These are phyloP conservation scores for Meriones unguiculatus DNA, from an alignment of 2,113 vertebrate species.

Conservation along the genomic window DNA sequence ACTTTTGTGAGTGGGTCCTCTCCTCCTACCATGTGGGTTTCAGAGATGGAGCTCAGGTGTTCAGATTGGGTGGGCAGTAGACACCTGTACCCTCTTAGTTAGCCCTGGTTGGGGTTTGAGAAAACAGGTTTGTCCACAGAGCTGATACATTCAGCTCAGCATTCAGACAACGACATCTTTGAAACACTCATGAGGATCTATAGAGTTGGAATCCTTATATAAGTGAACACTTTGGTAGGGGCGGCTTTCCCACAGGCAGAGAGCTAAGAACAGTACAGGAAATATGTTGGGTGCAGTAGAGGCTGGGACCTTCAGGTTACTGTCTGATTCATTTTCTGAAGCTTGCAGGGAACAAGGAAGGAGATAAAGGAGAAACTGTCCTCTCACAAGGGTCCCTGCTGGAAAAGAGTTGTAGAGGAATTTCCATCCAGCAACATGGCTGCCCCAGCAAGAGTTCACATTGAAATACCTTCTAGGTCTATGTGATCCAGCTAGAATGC, in stretches of 20 bases:
- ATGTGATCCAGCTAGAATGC: no score
- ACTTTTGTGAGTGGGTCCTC: not conserved
- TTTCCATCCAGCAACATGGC: no score
- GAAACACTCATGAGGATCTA: not conserved
- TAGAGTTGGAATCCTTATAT: not conserved
- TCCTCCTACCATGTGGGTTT: not conserved
- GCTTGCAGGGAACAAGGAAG: constrained; percentile 19
- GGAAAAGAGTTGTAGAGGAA: not conserved
- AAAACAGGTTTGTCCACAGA: not conserved
- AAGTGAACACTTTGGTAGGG: not conserved
- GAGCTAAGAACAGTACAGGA: not conserved
- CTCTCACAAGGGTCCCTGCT: not conserved
- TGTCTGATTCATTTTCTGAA: not conserved
- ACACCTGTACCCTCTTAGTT: not conserved
- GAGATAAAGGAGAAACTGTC: not conserved
- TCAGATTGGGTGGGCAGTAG: not conserved
- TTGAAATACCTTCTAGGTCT: no score
- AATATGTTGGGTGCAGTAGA: not conserved
- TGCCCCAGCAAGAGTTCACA: no score
- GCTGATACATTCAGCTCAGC: not conserved
- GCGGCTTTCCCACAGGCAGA: not conserved
- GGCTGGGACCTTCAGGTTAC: not conserved
- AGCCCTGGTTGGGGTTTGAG: not conserved
- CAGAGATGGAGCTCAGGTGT: not conserved
- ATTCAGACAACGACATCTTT: not conserved